Conservation (phyloP, 2,888 invertebrate species). For the Furcula furcula region DNA sequence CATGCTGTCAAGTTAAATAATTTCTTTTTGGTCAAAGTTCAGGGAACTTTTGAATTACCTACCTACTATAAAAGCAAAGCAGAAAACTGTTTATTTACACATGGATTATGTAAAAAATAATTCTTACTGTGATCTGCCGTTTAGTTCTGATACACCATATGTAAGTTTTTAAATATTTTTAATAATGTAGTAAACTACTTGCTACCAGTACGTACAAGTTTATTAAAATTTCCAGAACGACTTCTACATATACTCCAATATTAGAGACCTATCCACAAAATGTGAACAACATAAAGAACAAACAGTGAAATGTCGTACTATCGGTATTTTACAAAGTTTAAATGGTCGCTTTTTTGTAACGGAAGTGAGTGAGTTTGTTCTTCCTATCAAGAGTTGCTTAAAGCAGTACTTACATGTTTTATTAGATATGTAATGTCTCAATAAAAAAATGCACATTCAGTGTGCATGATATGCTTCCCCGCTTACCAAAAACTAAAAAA, state of each 20-base stretch:
- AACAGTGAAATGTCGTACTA: conserved; percentile 49
- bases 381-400: too few species aligned
- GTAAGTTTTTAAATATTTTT: conserved; percentile 29
- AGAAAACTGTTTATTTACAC: too few species aligned
- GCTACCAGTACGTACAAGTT: conserved; percentile 1
- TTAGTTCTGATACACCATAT: conserved; percentile 38
- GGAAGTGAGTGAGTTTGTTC: conserved; percentile 62
- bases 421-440: too few species aligned
- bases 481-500: too few species aligned
- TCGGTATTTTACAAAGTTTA: conserved; percentile 56
- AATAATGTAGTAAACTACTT: not conserved
- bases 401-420: too few species aligned
- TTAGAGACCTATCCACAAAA: conserved; percentile 37
- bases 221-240: conserved; percentile 43
- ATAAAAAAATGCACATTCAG: too few species aligned
- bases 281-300: conserved; percentile 31
- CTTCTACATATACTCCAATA: conserved; percentile 44
- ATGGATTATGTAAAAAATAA: conserved; percentile 36
- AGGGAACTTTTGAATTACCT: too few species aligned
- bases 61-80: too few species aligned
- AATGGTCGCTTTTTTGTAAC: conserved; percentile 51
- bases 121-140: conserved; percentile 41
- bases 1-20: too few species aligned
- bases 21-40: too few species aligned
- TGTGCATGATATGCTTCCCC: too few species aligned